Evolutionary conservation across 1,140 invertebrate genomes (phyloP).

Genomic region (Caerostris darwini): DNA sequence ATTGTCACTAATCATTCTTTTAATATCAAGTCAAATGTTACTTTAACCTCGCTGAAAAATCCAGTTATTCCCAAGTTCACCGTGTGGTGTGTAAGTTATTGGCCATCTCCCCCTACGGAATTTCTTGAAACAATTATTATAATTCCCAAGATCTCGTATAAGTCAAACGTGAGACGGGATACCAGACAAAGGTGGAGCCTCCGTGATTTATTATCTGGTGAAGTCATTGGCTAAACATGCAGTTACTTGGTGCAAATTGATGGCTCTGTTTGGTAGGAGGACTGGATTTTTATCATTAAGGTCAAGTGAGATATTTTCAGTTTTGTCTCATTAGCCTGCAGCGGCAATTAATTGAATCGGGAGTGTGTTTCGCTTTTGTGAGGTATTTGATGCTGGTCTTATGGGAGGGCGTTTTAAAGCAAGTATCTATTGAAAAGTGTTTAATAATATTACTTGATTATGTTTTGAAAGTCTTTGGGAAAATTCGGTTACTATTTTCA

Average conservation of each 20-base stretch:
- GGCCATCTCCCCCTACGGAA: not conserved
- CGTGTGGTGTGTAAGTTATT: constrained; percentile 5
- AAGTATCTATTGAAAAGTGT: not conserved
- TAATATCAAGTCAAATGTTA: constrained; percentile 47
- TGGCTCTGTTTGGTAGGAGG: constrained; percentile 4
- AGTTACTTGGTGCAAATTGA: constrained; percentile 60
- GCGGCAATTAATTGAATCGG: not conserved
- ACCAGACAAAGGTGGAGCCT: constrained; percentile 67
- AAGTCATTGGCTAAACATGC: constrained; percentile 60
- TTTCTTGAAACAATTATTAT: constrained; percentile 67
- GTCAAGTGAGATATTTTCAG: constrained; percentile 39
- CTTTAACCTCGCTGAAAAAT: not conserved
- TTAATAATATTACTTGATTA: no score
- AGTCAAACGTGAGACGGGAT: constrained; percentile 13
- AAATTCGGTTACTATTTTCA: no score
- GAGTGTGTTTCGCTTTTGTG: not conserved
- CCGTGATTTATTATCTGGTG: constrained; percentile 31
- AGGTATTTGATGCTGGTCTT: not conserved
- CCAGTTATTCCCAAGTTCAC: not conserved
- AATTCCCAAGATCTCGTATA: not conserved
- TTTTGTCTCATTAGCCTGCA: constrained; percentile 30
- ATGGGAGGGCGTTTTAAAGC: not conserved
- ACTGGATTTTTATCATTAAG: constrained; percentile 47
- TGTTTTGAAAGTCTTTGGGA: no score
- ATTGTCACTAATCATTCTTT: constrained; percentile 33